phyloP scores from a whole-genome alignment of 2,888 invertebrate genomes.

The Camponotus fellah region DNA sequence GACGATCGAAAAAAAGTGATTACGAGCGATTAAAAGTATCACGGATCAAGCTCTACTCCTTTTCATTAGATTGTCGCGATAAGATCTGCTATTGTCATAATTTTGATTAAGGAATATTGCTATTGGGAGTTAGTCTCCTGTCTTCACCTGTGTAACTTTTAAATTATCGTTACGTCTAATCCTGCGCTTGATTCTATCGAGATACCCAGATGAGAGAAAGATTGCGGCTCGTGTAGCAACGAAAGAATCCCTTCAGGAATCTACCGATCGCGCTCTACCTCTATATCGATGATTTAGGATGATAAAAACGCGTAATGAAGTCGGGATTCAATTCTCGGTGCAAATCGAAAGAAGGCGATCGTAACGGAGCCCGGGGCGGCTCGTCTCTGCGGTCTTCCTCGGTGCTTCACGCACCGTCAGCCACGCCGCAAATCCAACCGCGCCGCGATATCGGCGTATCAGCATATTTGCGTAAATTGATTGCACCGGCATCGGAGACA shows the following conservation, averaged over 20 bases:
- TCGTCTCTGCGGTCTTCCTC: constrained; percentile 81
- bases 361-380: constrained; percentile 75
- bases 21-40: constrained; percentile 24
- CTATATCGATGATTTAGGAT: constrained; percentile 17
- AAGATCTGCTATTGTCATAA: background rate
- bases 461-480: constrained; percentile 77
- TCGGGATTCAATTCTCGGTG: constrained; percentile 68
- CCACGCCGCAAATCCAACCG: constrained; percentile 75
- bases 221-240: background rate
- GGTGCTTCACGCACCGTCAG: constrained; percentile 81
- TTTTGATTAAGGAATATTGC: background rate
- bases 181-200: constrained; percentile 32
- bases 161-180: background rate
- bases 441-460: constrained; percentile 63
- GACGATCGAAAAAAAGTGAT: background rate
- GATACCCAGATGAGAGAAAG: constrained; percentile 5
- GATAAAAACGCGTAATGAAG: constrained; percentile 63
- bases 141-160: background rate
- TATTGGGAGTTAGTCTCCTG: background rate
- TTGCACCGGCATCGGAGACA: constrained; percentile 69
- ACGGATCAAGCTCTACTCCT: background rate
- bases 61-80: background rate
- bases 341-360: constrained; percentile 68
- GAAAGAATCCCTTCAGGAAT: background rate
- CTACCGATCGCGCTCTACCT: constrained; percentile 1